phyloP scores from a whole-genome alignment of 2,888 invertebrate species.

The Drosophila mayaguana region DNA sequence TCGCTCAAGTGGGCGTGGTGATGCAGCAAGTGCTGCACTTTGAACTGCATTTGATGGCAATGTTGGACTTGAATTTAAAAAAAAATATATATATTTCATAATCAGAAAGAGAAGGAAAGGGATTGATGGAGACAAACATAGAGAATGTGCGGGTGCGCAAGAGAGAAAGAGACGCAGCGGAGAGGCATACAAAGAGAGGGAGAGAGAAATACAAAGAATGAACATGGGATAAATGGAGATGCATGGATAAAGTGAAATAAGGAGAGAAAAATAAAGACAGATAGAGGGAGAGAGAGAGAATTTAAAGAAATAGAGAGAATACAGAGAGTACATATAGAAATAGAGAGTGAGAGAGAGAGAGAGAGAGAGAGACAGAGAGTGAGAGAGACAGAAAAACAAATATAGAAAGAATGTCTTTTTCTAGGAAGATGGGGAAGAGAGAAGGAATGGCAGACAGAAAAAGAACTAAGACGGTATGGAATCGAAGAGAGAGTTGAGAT shows the following conservation, averaged over 20 bases:
- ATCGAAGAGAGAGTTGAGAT: background rate
- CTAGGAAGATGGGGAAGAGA: too few species aligned
- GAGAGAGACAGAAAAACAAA: background rate
- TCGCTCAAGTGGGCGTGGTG: conserved; percentile 12
- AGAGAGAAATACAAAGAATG: background rate
- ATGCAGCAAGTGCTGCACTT: conserved; percentile 2
- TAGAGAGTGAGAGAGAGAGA: too few species aligned
- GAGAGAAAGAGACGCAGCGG: background rate
- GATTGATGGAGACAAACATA: background rate
- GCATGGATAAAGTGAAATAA: background rate
- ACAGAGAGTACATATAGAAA: background rate
- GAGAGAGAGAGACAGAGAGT: background rate
- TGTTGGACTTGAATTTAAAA: background rate
- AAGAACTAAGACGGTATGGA: too few species aligned
- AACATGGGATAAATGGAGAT: background rate
- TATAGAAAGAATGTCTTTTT: too few species aligned
- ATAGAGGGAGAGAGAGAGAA: background rate
- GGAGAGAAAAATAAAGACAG: background rate
- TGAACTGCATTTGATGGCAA: conserved; percentile 1
- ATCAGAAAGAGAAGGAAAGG: background rate
- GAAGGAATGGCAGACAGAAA: too few species aligned
- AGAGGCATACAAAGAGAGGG: accelerated
- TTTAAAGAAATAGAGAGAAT: background rate
- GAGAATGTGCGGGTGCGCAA: background rate
- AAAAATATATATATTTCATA: background rate